Conservation (phyloP, 2,888 invertebrate species). For the Lepidochitona cinerea region DNA sequence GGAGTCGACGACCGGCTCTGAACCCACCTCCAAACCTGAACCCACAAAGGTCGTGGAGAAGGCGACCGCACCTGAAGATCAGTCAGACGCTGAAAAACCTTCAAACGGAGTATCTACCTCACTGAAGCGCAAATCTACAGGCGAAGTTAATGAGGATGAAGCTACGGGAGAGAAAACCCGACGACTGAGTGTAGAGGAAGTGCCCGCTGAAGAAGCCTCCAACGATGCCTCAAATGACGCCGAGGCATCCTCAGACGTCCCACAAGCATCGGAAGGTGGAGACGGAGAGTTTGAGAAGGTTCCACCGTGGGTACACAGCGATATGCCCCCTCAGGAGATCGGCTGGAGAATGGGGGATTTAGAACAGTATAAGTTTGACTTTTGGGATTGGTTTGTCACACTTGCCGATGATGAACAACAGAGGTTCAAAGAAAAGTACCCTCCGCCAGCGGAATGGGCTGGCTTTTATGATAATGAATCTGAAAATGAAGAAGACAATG, state of each 20-base stretch:
- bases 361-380: not conserved
- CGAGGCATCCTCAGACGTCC: not conserved
- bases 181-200: not conserved
- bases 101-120: not conserved
- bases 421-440: not conserved
- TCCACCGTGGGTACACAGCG: not conserved
- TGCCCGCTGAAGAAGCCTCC: not conserved
- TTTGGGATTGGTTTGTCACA: not conserved
- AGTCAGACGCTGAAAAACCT: not conserved
- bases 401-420: not conserved
- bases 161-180: not conserved
- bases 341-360: conserved; percentile 2
- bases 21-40: not conserved
- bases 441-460: not conserved
- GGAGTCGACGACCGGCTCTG: not conserved
- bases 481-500: not conserved
- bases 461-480: not conserved
- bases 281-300: not conserved
- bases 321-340: not conserved
- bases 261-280: not conserved
- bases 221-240: not conserved
- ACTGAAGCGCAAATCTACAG: not conserved
- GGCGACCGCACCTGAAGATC: not conserved
- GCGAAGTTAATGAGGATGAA: not conserved
- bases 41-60: not conserved